Evolutionary conservation across 1,140 invertebrate genomes (phyloP).

Genomic region (Hestina assimilis): DNA sequence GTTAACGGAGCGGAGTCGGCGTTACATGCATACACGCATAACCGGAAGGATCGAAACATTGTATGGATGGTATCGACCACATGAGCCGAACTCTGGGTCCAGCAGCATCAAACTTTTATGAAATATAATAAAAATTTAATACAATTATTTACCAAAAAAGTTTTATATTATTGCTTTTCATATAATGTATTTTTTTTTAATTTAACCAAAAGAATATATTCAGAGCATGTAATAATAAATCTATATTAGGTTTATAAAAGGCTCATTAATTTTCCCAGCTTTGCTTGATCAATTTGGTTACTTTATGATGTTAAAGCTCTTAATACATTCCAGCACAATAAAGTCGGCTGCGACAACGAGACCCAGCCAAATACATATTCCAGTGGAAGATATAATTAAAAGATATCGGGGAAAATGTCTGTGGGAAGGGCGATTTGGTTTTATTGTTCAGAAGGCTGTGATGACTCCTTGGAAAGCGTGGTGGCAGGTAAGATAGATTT

Average conservation of each 20-base stretch:
- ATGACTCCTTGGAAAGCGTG: conserved; percentile 40
- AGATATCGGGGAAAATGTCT: conserved; percentile 32
- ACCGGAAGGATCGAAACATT: too few relatives aligned
- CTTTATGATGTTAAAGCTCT: conserved; percentile 4
- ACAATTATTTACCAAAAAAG: background rate
- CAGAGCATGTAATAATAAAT: too few relatives aligned
- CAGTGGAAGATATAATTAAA: background rate
- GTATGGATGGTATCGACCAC: too few relatives aligned
- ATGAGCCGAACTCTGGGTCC: too few relatives aligned
- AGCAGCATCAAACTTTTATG: too few relatives aligned
- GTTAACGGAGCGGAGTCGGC: too few relatives aligned
- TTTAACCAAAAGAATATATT: background rate
- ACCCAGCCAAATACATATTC: conserved; percentile 23
- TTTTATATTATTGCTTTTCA: background rate
- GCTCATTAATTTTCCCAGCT: background rate
- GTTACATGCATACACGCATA: too few relatives aligned
- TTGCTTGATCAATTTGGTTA: background rate
- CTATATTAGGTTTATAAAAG: background rate
- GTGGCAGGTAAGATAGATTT: conserved; percentile 40
- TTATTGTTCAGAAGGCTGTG: conserved; percentile 32
- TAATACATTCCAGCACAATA: conserved; percentile 34
- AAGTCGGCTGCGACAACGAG: conserved; percentile 26
- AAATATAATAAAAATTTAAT: background rate
- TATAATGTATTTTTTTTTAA: background rate
- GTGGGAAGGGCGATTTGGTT: conserved; percentile 40